Evolutionary conservation across 2,113 vertebrate genomes (phyloP), one percentile per base, ranked within the genome.

Genomic region (Chloebia gouldiae): DNA sequence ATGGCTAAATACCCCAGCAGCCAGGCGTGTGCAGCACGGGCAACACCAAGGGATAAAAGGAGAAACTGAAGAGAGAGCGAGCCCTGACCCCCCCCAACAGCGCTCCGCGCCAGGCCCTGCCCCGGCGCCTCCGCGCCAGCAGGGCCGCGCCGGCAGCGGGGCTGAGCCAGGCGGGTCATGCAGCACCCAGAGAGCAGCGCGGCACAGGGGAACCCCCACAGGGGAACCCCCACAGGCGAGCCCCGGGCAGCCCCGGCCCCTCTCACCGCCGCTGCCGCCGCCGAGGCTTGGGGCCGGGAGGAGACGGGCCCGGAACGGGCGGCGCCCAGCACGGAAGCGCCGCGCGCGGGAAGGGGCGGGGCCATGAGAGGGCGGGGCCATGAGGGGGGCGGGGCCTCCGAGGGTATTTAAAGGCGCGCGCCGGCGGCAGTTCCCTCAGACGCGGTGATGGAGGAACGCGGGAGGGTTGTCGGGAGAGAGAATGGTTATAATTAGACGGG

Each of bases 401-500:
- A 1, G 13, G 3, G 6, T 18, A 20, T 85, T 95, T 92, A 93
- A 88, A 31, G 35, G 59, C 15, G 15, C 65, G 4, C 83, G 35
- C 27, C 5, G 1, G 12, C 1, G 0, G 0, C 0, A 0, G 0
- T 0, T 0, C 4, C 0, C 0, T 28, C 0, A n/a, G 11, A 5
- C 0, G 6, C 0, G 1, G 0, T 4, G 13, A 3, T 27, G 35
- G 24, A 0, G 6, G 0, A 2, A 0, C 0, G 3, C 0, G 5
- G 0, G 2, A 0, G 0, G 0, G 0, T 1, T 1, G 1, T 2
- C 0, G 1, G 0, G 14, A 0, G 2, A 0, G 1, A 0, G 10
- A 2, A 0, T 13, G 0, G 0, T 22, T n/a, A 24, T 10, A 9
- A 3, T 3, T 3, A 2, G 2, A 22, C 18, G 6, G 2, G 2